Percentiles rank a stretch among this genome's conserved stretches.
Evolutionary conservation across 2,888 invertebrate species (phyloP).

Genomic region (Sylvicola cinctus): DNA sequence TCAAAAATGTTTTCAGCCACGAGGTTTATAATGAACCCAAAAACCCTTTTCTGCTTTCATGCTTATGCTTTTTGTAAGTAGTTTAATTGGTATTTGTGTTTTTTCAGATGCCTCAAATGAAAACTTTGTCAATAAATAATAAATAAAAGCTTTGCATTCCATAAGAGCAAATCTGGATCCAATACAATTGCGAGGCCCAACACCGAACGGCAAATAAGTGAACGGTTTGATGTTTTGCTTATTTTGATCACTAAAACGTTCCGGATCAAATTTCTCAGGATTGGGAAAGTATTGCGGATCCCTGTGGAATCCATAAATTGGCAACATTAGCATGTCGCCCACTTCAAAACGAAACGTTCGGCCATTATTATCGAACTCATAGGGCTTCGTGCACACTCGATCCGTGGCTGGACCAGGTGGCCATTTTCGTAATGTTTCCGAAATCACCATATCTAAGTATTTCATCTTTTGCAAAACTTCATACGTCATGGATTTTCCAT

Average conservation of each 20-base stretch:
- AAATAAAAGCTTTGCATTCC: conserved; percentile 16
- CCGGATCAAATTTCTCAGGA: conserved; percentile 15
- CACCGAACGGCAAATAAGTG: conserved; percentile 8
- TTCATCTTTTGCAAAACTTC: conserved; percentile 31
- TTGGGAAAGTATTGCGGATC: neutral
- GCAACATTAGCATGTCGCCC: neutral
- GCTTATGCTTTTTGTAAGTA: neutral
- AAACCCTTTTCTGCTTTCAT: neutral
- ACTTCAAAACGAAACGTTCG: neutral
- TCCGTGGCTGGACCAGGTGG: conserved; percentile 4
- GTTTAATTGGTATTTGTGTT: conserved; percentile 12
- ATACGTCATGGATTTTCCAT: conserved; percentile 27
- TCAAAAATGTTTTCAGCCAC: too few species aligned
- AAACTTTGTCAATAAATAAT: conserved; percentile 14
- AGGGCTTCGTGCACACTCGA: neutral
- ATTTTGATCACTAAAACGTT: conserved; percentile 13
- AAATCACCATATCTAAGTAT: conserved; percentile 33
- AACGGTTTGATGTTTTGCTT: conserved; percentile 5
- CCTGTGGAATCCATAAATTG: neutral
- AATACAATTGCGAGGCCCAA: conserved; percentile 7
- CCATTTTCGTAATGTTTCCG: conserved; percentile 3
- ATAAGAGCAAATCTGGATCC: conserved; percentile 16
- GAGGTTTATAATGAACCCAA: neutral
- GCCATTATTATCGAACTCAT: neutral
- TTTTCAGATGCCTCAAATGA: conserved; percentile 15